phyloP scores from a whole-genome alignment of 2,888 invertebrate genomes.

The Hofmannophila pseudospretella region DNA sequence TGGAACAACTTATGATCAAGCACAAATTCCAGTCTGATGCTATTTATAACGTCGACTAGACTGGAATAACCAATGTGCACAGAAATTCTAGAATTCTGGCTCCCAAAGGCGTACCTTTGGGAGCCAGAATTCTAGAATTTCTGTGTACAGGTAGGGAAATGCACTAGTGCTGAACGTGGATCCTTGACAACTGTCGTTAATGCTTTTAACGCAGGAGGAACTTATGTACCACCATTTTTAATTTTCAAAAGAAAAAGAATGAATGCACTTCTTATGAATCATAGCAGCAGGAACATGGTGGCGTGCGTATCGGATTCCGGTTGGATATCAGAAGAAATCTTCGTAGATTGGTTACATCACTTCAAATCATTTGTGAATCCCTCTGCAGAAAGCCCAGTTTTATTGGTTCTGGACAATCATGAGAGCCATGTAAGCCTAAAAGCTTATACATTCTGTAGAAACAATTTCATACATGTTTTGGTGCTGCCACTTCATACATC shows the following conservation, averaged over 20 bases:
- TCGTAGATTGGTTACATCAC: conserved; percentile 17
- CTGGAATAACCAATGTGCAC: conserved; percentile 35
- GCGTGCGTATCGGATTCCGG: conserved; percentile 14
- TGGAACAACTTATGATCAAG: no score
- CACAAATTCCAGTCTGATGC: no score
- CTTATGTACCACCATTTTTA: conserved; percentile 22
- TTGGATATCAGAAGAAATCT: conserved; percentile 15
- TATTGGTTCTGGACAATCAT: conserved; percentile 13
- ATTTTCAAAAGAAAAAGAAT: conserved; percentile 22
- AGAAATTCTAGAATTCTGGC: conserved; percentile 27
- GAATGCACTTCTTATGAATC: conserved; percentile 16
- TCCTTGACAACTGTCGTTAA: conserved; percentile 20
- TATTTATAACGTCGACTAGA: conserved; percentile 31
- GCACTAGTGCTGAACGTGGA: conserved; percentile 37
- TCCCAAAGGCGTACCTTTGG: conserved; percentile 31
- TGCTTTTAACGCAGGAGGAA: conserved; percentile 19
- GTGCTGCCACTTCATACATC: conserved; percentile 14
- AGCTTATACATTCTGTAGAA: conserved; percentile 9
- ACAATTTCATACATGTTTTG: conserved; percentile 9
- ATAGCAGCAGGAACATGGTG: conserved; percentile 16
- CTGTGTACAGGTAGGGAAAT: conserved; percentile 28
- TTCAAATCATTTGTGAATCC: conserved; percentile 15
- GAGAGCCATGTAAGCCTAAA: conserved; percentile 12
- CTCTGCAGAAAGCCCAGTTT: conserved; percentile 8
- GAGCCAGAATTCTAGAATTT: no score